Conservation (phyloP, 2,113 vertebrate species). For the Delphinus delphis region DNA sequence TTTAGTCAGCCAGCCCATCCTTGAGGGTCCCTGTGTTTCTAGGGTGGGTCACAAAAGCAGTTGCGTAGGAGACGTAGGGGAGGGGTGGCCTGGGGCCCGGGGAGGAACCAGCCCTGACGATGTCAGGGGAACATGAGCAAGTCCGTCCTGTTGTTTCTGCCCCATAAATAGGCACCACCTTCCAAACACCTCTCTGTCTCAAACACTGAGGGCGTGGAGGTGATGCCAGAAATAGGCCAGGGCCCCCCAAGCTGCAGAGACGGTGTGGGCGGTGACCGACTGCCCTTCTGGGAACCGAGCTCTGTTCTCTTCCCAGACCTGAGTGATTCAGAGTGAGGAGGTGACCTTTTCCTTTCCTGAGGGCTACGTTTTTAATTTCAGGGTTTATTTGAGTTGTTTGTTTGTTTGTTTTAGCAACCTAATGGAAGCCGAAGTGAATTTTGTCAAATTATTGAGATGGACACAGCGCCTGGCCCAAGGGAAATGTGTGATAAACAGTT, state of each 20-base stretch:
- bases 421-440: background rate
- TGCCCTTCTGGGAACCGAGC: background rate
- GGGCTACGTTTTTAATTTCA: background rate
- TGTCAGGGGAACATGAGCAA: background rate
- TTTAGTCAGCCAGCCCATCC: background rate
- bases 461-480: fast-evolving
- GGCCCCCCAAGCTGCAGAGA: background rate
- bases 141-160: background rate
- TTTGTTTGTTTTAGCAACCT: background rate
- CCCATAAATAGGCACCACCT: background rate
- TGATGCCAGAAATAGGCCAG: conserved; percentile 38
- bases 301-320: background rate
- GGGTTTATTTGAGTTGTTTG: background rate
- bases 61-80: fast-evolving
- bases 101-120: background rate
- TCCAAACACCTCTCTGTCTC: background rate
- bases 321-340: conserved; percentile 60
- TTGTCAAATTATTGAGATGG: fast-evolving
- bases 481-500: fast-evolving
- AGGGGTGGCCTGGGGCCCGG: background rate
- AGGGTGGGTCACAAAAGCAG: too few relatives aligned
- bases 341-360: background rate
- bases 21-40: background rate
- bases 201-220: background rate
- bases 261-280: fast-evolving